Conservation (phyloP, 2,797 vertebrate genomes). For the Acanthurus lineatus region DNA sequence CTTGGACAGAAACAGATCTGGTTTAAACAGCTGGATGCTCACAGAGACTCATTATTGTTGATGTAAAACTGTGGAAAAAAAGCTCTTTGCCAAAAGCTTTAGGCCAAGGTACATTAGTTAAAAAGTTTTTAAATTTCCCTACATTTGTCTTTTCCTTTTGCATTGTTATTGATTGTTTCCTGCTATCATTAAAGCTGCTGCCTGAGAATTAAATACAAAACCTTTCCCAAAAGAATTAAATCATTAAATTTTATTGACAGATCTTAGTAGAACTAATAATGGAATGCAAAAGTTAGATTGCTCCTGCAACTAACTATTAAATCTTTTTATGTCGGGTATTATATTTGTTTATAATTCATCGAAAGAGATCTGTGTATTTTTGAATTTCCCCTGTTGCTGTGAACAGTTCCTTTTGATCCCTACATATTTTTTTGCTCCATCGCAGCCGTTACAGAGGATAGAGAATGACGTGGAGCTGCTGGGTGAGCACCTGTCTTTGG, state of each 20-base stretch:
- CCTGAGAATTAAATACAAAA: not conserved
- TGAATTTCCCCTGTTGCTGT: not conserved
- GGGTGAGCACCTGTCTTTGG: conserved; percentile 95
- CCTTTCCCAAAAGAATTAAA: not conserved
- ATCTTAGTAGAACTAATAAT: not conserved
- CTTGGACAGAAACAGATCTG: not conserved
- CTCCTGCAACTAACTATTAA: not conserved
- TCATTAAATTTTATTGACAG: not conserved
- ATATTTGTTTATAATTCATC: not conserved
- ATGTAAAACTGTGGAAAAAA: not conserved
- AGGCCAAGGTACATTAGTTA: not conserved
- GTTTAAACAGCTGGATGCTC: not conserved
- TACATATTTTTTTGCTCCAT: not conserved
- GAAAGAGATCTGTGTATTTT: not conserved
- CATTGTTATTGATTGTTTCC: conserved; percentile 12
- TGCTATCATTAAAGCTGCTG: conserved; percentile 4
- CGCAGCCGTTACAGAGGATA: conserved; percentile 96
- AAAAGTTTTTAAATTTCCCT: not conserved
- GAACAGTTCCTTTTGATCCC: not conserved
- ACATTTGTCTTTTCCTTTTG: conserved; percentile 5
- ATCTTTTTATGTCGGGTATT: not conserved
- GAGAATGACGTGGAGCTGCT: conserved; percentile 98
- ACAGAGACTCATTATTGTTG: not conserved
- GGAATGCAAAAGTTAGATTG: not conserved
- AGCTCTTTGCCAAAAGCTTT: not conserved